These are phyloP conservation scores for Trematomus loennbergii DNA, from an alignment of 2,113 vertebrate genomes.

Conservation along the genomic window DNA sequence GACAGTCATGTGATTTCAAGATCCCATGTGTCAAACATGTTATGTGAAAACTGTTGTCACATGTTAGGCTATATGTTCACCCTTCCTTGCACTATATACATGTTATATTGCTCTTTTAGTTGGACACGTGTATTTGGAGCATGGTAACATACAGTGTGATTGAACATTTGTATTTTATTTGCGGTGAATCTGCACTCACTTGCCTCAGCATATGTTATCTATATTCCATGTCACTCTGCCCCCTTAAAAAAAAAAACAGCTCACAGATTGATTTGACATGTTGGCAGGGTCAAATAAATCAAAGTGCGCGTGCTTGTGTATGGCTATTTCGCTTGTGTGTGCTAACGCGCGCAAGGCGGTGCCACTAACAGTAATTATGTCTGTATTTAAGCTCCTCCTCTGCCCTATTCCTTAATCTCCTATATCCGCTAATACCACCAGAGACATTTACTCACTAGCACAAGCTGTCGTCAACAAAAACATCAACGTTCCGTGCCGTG, in stretches of 20 bases:
- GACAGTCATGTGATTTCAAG: neutral
- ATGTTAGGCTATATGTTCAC: neutral
- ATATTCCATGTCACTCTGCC: neutral
- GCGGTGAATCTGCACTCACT: neutral
- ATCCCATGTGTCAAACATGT: neutral
- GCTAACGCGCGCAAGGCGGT: slow-evolving; percentile 19
- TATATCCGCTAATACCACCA: slow-evolving; percentile 68
- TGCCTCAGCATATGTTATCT: neutral
- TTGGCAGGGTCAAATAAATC: neutral
- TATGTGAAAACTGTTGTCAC: neutral
- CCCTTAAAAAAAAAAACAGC: neutral
- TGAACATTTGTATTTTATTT: neutral
- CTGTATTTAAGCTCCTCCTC: slow-evolving; percentile 67
- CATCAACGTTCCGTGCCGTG: neutral
- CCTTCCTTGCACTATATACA: neutral
- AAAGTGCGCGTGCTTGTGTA: slow-evolving; percentile 3
- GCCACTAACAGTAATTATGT: slow-evolving; percentile 69
- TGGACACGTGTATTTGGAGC: neutral
- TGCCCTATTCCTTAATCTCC: slow-evolving; percentile 65
- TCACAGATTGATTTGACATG: neutral
- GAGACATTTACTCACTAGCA: slow-evolving; percentile 36
- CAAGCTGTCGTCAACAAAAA: slow-evolving; percentile 28
- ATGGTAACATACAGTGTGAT: neutral
- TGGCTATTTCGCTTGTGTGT: neutral
- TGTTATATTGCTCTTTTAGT: neutral